Evolutionary conservation across 2,888 invertebrate genomes (phyloP), one percentile per base, ranked within the genome.

Genomic region (Acanthacorydalis orientalis): DNA sequence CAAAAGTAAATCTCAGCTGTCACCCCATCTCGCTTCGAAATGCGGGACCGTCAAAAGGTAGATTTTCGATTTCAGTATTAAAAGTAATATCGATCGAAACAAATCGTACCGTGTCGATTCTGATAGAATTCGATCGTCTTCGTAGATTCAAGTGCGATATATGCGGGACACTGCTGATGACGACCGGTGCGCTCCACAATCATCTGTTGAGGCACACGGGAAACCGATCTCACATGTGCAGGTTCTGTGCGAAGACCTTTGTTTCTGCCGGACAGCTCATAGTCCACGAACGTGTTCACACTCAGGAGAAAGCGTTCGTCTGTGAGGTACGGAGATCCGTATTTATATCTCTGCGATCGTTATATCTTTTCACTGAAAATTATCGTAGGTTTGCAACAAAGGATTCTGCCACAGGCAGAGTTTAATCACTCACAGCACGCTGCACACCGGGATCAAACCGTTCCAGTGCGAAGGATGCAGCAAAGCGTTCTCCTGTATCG

Each of bases 401-500:
- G 62, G 65, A 9, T 71, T 71, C 57, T 64, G 65, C 4, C 67
- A 70, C 54, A 64, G 68, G 1, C 70, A 70, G 56, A 70, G 68
- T 53, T 59, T 68, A 43, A 64, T 69, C 2, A 68, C 68, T 2
- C 72, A 71, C 57, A 65, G 64, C 44, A 64, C 70, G 11, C 54
- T 69, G 31, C 70, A 70, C 46, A 66, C 67, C 0, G 68, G 66
- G 16, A 59, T 68, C 3, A 70, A 70, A 51, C 69, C 72, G n/a
- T 72, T 66, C 52, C 59, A 64, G 38, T 72, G 72, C 50, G 66
- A 65, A 51, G 64, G 64, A 38, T 72, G 72, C 50, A 59, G 61
- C 2, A 60, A 63, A 31, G 60, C 67, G 3, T 72, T 70, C 51
- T 68, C 69, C 34, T 71, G 70, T 51, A 59, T 66, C 35, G 68